phyloP scores from a whole-genome alignment of 2,888 invertebrate genomes.

The Spialia ferax region DNA sequence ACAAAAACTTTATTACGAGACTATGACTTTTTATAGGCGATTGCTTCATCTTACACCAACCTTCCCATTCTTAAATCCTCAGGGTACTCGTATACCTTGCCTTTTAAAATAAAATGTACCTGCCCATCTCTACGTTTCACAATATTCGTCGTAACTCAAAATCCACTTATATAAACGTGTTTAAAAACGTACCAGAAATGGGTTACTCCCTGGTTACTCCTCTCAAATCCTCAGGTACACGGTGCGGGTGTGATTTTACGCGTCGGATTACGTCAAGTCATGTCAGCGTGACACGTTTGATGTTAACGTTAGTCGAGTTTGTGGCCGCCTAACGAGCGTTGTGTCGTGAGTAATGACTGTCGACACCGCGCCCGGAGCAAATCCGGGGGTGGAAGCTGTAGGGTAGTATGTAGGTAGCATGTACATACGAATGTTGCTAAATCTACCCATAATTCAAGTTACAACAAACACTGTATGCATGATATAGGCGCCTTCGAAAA shows the following conservation, averaged over 20 bases:
- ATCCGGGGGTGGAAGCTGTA: constrained; percentile 21
- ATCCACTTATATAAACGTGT: background rate
- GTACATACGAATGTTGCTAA: background rate
- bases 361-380: constrained; percentile 27
- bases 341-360: constrained; percentile 38
- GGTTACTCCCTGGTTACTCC: background rate
- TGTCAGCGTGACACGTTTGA: constrained; percentile 30
- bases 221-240: background rate
- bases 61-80: no score
- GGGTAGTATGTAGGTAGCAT: background rate
- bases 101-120: no score
- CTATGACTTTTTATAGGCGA: no score
- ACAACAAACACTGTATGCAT: background rate
- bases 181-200: background rate
- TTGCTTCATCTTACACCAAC: no score
- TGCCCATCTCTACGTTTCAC: background rate
- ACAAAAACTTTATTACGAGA: no score
- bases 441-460: background rate
- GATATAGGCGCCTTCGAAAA: background rate
- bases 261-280: constrained; percentile 34
- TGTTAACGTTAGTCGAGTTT: constrained; percentile 38
- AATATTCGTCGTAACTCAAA: background rate
- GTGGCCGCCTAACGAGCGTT: constrained; percentile 36
- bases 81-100: no score
- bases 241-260: constrained; percentile 24